A percentile compares a stretch with the other conserved stretches of the same genome.
Evolutionary conservation across 1,140 invertebrate species (phyloP).

Genomic region (Theocolax elegans): DNA sequence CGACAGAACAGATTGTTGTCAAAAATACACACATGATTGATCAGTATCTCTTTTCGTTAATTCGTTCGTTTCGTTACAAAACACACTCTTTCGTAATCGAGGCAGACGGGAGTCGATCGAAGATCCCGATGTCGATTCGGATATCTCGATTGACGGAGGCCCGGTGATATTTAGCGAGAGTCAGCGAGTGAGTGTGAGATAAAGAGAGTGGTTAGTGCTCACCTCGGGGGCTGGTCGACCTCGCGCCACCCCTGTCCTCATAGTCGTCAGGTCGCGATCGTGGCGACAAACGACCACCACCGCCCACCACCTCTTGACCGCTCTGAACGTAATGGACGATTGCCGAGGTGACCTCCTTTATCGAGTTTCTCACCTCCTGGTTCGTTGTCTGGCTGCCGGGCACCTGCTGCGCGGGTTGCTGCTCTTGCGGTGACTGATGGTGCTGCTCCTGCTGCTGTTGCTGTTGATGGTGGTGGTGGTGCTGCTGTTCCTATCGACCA

Average conservation of each 20-base stretch:
- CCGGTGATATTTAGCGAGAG: neutral
- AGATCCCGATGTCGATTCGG: neutral
- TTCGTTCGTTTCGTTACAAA: constrained; percentile 9
- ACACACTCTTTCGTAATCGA: neutral
- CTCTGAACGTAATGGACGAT: constrained; percentile 89
- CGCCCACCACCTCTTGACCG: constrained; percentile 71
- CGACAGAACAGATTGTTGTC: neutral
- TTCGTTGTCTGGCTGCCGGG: constrained; percentile 59
- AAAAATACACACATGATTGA: constrained; percentile 2
- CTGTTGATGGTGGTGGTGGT: constrained; percentile 5
- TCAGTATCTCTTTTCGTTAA: neutral
- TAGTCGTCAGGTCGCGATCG: constrained; percentile 62
- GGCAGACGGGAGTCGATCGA: neutral
- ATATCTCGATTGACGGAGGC: constrained; percentile 1
- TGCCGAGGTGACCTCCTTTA: constrained; percentile 92
- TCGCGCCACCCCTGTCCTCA: constrained; percentile 64
- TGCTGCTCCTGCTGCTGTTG: constrained; percentile 6
- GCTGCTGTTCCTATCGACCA: constrained; percentile 8
- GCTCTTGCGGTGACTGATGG: constrained; percentile 44
- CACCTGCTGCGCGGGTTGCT: constrained; percentile 46
- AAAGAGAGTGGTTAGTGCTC: constrained; percentile 58
- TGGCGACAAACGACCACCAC: constrained; percentile 63
- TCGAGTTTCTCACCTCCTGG: constrained; percentile 87
- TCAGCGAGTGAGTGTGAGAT: neutral
- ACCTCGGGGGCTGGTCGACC: constrained; percentile 67